These are phyloP conservation scores for Rhodophaea formosa DNA, from an alignment of 2,888 invertebrate species.

Conservation along the genomic window DNA sequence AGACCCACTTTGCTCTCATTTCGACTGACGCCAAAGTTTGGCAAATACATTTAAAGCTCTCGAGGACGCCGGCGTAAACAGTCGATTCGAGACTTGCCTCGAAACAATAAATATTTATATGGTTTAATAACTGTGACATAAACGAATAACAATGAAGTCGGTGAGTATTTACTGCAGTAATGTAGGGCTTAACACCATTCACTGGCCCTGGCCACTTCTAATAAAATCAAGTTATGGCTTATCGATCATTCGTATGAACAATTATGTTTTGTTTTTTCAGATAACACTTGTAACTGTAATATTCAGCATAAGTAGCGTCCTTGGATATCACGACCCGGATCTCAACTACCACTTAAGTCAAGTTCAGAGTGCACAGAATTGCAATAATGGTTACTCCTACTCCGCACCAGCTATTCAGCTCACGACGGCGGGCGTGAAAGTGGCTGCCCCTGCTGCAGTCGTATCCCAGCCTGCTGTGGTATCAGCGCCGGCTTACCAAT, in stretches of 20 bases:
- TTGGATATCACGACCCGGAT: slow-evolving; percentile 73
- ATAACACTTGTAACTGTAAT: slow-evolving; percentile 45
- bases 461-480: slow-evolving; percentile 32
- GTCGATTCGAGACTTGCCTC: slow-evolving; percentile 26
- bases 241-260: background rate
- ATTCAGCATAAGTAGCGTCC: slow-evolving; percentile 44
- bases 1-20: slow-evolving; percentile 77
- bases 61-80: slow-evolving; percentile 33
- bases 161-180: slow-evolving; percentile 44
- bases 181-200: slow-evolving; percentile 5
- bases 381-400: slow-evolving; percentile 78
- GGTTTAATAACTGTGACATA: slow-evolving; percentile 29
- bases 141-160: slow-evolving; percentile 52
- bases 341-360: slow-evolving; percentile 71
- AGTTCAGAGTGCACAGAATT: slow-evolving; percentile 58
- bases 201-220: slow-evolving; percentile 5
- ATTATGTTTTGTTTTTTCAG: slow-evolving; percentile 45
- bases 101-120: slow-evolving; percentile 25
- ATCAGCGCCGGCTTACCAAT: slow-evolving; percentile 37
- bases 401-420: slow-evolving; percentile 78
- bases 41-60: slow-evolving; percentile 64
- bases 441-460: slow-evolving; percentile 30
- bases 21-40: slow-evolving; percentile 73
- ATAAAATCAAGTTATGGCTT: background rate
- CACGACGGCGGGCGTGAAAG: slow-evolving; percentile 58